Conservation (phyloP, 2,113 vertebrate species). For the Bufo gargarizans region DNA sequence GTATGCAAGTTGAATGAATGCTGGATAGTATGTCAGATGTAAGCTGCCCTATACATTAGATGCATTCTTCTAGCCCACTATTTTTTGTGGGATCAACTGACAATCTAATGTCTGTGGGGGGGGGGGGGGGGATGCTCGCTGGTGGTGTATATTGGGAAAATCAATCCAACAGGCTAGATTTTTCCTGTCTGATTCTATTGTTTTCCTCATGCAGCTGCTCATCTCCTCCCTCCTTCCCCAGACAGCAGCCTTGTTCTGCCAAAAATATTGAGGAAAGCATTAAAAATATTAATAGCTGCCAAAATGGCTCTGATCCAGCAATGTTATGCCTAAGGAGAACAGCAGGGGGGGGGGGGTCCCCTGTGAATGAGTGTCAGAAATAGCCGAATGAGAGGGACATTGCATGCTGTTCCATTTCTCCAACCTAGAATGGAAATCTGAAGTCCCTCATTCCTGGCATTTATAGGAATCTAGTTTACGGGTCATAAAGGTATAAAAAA, state of each 20-base stretch:
- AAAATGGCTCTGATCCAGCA: neutral
- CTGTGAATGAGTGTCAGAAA: too few species aligned
- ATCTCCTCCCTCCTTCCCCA: neutral
- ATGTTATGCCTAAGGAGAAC: too few species aligned
- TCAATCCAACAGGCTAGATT: neutral
- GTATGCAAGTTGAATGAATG: neutral
- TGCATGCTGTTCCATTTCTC: too few species aligned
- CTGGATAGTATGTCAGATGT: neutral
- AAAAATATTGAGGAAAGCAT: neutral
- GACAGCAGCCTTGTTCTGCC: neutral
- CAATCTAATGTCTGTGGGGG: neutral
- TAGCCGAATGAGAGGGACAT: too few species aligned
- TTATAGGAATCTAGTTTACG: too few species aligned
- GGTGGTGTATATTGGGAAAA: neutral
- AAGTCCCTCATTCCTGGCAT: too few species aligned
- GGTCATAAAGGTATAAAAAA: too few species aligned
- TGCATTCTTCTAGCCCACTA: neutral
- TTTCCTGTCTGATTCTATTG: slow-evolving; percentile 11
- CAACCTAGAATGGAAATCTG: too few species aligned
- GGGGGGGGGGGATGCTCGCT: neutral
- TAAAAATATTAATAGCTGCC: neutral
- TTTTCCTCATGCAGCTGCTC: neutral
- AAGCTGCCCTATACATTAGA: neutral
- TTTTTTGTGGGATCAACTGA: neutral
- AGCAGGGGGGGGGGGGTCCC: too few species aligned